Base-by-base conservation (phyloP, 2,888 invertebrate genomes). In the Drosophila recens region DNA sequence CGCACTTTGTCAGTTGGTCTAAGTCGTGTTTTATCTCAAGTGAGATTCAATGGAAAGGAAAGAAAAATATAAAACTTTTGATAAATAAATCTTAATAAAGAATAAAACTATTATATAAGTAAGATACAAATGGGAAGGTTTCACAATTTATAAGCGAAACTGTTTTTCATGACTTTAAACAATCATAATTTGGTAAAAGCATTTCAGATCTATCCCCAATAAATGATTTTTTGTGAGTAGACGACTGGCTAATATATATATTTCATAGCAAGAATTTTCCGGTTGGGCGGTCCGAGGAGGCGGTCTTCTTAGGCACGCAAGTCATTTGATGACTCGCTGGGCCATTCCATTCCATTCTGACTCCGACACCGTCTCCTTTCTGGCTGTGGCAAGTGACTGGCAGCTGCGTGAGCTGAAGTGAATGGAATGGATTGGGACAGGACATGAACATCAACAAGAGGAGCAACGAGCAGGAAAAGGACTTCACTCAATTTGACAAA, bases 401-500 rank as follows among this genome's bases (percentile, higher is more conserved):
- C 49, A 72, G 43, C 53, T 65, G 71, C 58, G 58, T 72, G 58
- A 56, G 62, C 34, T 64, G 64, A 72, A 54, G 17, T 43, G 49
- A 68, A 56, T 69, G 64, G 64, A 58, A 53, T 71, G 59, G 51
- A 62, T 57, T 58, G 48, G 42, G 15, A 49, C 13, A 23, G 51
- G 72, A 78, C 64, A 63, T 67, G 70, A 56, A 75, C 69, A 72
- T 69, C 57, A 75, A 80, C 75, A 79, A 69, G 53, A 56, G 17
- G 38, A 67, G 64, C 62, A 52, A 54, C 51, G 52, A 61, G 65
- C 72, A 58, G 75, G 68, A 61, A 62, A 66, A 71, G 64, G 70
- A 67, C 82, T 80, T 87, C 74, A 82, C 78, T 84, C 87, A 82
- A 87, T 84, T 85, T 87, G 87, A 82, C 87, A 85, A 85, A 82